A percentile compares a stretch with the other conserved stretches of the same genome.
Conservation (phyloP, 2,797 vertebrate genomes). For the Gypaetus barbatus region DNA sequence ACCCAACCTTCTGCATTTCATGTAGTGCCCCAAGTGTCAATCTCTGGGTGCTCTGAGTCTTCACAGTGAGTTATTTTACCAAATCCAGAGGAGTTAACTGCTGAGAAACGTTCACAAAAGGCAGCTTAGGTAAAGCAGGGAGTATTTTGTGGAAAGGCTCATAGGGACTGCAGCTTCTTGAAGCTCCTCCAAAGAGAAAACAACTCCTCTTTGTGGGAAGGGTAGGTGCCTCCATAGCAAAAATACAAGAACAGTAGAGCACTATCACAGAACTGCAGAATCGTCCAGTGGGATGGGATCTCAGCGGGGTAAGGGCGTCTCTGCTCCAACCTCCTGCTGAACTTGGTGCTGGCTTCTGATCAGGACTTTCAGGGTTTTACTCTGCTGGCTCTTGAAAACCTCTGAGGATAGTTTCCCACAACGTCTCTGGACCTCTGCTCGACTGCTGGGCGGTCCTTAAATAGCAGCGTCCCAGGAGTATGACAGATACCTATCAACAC, state of each 20-base stretch:
- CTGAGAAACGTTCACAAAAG: background rate
- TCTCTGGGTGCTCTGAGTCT: background rate
- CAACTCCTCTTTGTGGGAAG: background rate
- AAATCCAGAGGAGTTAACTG: background rate
- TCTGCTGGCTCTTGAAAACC: background rate
- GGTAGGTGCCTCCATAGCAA: background rate
- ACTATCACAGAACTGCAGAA: background rate
- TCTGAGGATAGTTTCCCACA: background rate
- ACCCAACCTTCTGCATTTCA: background rate
- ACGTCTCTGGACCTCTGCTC: background rate
- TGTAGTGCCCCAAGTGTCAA: background rate
- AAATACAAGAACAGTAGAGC: background rate
- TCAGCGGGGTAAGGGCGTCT: background rate
- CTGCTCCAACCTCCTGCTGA: background rate
- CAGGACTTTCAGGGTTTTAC: background rate
- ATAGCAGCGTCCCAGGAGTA: background rate
- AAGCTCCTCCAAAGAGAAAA: background rate
- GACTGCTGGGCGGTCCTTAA: background rate
- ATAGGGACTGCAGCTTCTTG: background rate
- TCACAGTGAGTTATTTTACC: background rate
- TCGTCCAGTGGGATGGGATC: fast-evolving
- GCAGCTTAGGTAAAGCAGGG: background rate
- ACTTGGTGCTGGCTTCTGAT: background rate
- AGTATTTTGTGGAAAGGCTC: background rate
- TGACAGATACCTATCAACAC: background rate